These are phyloP conservation scores for Drosophila lutescens DNA, from an alignment of 2,888 invertebrate species.

Conservation along the genomic window DNA sequence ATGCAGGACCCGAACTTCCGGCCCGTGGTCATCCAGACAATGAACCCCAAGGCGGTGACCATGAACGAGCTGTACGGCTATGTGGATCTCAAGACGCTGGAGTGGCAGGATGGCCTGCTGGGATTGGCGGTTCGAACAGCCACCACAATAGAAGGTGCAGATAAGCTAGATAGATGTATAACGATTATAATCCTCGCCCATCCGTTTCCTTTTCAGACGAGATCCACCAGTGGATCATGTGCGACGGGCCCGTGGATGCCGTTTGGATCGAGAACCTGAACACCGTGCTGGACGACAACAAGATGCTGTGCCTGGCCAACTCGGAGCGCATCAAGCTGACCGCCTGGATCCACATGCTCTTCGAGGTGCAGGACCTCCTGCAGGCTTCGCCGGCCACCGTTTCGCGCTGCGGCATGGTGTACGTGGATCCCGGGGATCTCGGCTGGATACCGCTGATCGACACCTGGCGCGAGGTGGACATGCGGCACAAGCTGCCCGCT, in stretches of 20 bases:
- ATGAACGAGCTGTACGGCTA: constrained; percentile 96
- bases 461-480: constrained; percentile 88
- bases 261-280: constrained; percentile 98
- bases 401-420: constrained; percentile 94
- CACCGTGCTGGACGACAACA: constrained; percentile 96
- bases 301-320: constrained; percentile 96
- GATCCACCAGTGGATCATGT: constrained; percentile 95
- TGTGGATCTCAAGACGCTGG: constrained; percentile 92
- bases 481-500: constrained; percentile 85
- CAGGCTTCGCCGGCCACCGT: constrained; percentile 97
- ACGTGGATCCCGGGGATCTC: constrained; percentile 93
- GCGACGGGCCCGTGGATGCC: constrained; percentile 96
- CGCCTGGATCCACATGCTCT: constrained; percentile 94
- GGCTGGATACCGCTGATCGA: constrained; percentile 92
- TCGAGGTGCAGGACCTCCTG: constrained; percentile 93
- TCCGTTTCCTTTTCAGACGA: constrained; percentile 80
- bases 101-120: constrained; percentile 96
- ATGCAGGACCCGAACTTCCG: constrained; percentile 88
- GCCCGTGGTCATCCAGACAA: constrained; percentile 90
- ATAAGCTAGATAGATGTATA: not conserved
- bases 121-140: constrained; percentile 85
- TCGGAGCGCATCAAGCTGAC: constrained; percentile 95
- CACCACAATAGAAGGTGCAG: constrained; percentile 77
- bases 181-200: not conserved
- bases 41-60: constrained; percentile 95